Base-by-base conservation (phyloP, 2,113 vertebrate species). In the Echinops telfairi region DNA sequence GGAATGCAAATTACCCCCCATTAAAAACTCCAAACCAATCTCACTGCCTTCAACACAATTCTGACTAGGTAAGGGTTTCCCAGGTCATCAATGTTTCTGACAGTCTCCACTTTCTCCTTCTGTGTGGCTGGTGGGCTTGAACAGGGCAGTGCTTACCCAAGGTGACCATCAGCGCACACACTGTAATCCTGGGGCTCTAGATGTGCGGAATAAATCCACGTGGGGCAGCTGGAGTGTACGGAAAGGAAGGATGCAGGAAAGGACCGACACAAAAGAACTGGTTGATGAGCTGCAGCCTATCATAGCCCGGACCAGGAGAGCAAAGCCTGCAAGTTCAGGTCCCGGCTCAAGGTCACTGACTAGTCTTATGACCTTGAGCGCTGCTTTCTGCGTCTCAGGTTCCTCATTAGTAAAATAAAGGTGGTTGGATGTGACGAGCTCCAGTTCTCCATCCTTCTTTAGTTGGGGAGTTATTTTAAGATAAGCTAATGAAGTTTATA, bases 401-500 rank as follows among this genome's bases (percentile, higher is more conserved):
- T 75, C 36, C 85, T 85, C 81, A 85, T 92, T 89, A 70, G 62
- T 88, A 53, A 92, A 38, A 88, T 57, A 73, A 89, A 96, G 36
- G 71, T 47, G 73, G 60, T 3, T 78, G 66, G 9, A 40, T 33
- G 57, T 57, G 73, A 88, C 40, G 83, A 92, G 77, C 80, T 40
- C 76, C 83, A 90, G 77, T 47, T 93, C 88, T 91, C 90, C 75
- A 68, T 94, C 88, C 89, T 53, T 88, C 71, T 90, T 83, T 93
- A 94, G 75, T 70, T 92, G 93, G 68, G 78, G 15, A 90, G 89
- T 96, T 96, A 96, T 94, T 94, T 96, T 93, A 95, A 95, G 93
- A 86, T 84, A 93, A 83, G 90, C 90, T 96, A 96, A 96, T 94
- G 80, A 93, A 95, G 66, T 94, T 95, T 83, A 88, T 84, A 82